phyloP scores from a whole-genome alignment of 2,797 vertebrate species.

The Onychomys torridus region DNA sequence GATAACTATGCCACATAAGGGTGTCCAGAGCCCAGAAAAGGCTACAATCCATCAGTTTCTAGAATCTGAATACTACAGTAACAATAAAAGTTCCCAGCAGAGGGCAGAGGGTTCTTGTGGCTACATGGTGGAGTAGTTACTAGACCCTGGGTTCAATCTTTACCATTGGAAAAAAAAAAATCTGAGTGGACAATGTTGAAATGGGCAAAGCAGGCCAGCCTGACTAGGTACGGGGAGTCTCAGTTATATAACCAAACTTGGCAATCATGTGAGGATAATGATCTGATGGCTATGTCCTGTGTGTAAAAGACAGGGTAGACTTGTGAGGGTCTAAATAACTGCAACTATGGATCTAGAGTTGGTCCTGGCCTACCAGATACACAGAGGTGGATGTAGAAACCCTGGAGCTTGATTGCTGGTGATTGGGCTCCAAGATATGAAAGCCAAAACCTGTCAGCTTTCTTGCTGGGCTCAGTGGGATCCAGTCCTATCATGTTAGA shows the following conservation, averaged over 20 bases:
- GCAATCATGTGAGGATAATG: not conserved
- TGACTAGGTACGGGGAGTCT: not conserved
- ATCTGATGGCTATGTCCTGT: not conserved
- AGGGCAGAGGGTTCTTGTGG: not conserved
- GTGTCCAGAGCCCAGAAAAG: not conserved
- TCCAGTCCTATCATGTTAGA: constrained; percentile 23
- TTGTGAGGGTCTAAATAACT: not conserved
- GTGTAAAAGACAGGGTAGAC: not conserved
- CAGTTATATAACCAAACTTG: not conserved
- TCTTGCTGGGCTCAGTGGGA: not conserved
- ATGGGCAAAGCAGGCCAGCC: not conserved
- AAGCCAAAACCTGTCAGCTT: not conserved
- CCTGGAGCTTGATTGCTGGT: not conserved
- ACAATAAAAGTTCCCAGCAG: not conserved
- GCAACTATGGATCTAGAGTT: constrained; percentile 7
- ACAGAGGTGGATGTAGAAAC: not conserved
- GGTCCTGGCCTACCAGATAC: not conserved
- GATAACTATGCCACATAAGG: not conserved
- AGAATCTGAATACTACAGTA: not conserved
- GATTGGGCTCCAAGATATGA: not conserved
- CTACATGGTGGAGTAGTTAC: not conserved
- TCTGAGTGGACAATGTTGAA: not conserved
- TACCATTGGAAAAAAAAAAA: not conserved
- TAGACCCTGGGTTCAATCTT: not conserved
- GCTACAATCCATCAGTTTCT: not conserved